Percentiles rank a stretch among this genome's conserved stretches.
phyloP scores from a whole-genome alignment of 2,888 invertebrate genomes.

The Desoria tigrina region DNA sequence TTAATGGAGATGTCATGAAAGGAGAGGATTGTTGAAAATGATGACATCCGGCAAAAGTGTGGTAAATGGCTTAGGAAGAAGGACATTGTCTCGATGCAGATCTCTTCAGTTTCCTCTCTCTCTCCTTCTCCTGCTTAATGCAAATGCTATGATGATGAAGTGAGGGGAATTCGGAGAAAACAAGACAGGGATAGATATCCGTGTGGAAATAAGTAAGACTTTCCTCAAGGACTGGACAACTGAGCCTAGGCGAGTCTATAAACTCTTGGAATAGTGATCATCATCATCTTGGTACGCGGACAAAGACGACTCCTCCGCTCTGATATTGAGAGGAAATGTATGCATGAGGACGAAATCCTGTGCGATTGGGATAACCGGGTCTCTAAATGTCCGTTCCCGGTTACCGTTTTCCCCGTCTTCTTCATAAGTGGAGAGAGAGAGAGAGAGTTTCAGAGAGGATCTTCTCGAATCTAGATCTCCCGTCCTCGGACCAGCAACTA shows the following conservation, averaged over 20 bases:
- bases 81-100: slow-evolving; percentile 44
- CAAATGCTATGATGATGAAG: slow-evolving; percentile 53
- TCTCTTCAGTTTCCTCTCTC: slow-evolving; percentile 26
- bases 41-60: slow-evolving; percentile 53
- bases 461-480: background rate
- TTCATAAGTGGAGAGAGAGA: slow-evolving; percentile 10
- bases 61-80: slow-evolving; percentile 45
- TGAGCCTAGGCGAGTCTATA: background rate
- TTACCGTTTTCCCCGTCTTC: slow-evolving; percentile 8
- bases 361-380: slow-evolving; percentile 15
- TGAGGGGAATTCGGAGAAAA: slow-evolving; percentile 34
- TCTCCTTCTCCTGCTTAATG: slow-evolving; percentile 51
- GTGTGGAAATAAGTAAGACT: slow-evolving; percentile 16
- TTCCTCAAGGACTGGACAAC: background rate
- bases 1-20: slow-evolving; percentile 33
- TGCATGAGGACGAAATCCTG: slow-evolving; percentile 22
- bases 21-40: slow-evolving; percentile 47
- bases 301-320: too few relatives aligned
- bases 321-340: slow-evolving; percentile 6
- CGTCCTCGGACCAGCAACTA: background rate
- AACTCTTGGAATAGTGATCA: too few relatives aligned
- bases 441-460: background rate
- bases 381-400: slow-evolving; percentile 23
- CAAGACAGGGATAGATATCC: slow-evolving; percentile 24
- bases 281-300: too few relatives aligned